These are phyloP conservation scores for Rhinichthys osculus DNA, from an alignment of 2,797 vertebrate genomes.

Conservation along the genomic window DNA sequence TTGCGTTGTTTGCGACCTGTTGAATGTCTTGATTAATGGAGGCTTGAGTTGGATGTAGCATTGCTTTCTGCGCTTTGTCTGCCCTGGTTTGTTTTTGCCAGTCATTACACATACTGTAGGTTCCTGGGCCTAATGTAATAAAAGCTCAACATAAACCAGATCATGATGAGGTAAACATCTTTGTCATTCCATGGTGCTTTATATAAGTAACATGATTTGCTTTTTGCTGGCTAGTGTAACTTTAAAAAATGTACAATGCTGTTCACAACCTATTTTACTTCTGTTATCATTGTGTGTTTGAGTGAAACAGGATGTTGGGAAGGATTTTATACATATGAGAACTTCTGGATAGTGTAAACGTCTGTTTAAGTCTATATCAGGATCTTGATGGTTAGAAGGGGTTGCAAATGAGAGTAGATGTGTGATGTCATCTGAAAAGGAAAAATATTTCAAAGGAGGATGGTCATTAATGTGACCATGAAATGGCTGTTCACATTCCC, in stretches of 20 bases:
- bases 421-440: background rate
- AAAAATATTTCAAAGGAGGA: background rate
- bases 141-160: constrained; percentile 4
- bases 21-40: constrained; percentile 29
- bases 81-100: background rate
- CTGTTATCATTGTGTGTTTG: background rate
- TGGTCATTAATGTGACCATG: background rate
- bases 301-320: background rate
- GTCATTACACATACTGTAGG: background rate
- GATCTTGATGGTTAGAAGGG: background rate
- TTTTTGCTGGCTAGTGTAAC: background rate
- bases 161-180: background rate
- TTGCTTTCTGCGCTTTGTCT: background rate
- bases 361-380: background rate
- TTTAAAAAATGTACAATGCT: background rate
- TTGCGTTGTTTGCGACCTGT: background rate
- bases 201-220: background rate
- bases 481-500: background rate
- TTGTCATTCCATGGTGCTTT: background rate
- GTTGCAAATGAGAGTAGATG: no score
- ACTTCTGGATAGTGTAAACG: background rate
- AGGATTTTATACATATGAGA: no score
- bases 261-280: background rate
- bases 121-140: background rate
- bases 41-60: background rate